Evolutionary conservation across 35 echinoderm and acorn worm genomes (phyloP).

Genomic region (Apostichopus californicus): DNA sequence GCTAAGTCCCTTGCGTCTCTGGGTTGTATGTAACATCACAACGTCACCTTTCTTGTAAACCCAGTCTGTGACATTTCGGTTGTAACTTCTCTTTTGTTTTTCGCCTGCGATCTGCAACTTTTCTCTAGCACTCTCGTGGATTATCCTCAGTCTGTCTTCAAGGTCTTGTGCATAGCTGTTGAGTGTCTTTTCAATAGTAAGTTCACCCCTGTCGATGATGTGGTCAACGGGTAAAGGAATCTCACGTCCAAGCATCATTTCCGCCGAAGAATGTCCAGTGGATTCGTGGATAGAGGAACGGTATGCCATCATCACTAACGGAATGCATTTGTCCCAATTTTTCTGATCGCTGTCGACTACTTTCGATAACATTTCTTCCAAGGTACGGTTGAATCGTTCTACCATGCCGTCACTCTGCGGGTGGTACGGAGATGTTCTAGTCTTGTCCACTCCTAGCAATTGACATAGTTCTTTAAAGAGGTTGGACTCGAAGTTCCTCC

Average conservation of each 20-base stretch:
- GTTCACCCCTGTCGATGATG: not conserved
- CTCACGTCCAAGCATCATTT: slow-evolving; percentile 60
- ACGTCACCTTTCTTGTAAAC: not conserved
- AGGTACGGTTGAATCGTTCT: slow-evolving; percentile 44
- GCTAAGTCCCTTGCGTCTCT: no score
- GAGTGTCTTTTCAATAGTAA: not conserved
- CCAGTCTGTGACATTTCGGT: not conserved
- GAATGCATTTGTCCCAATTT: slow-evolving; percentile 59
- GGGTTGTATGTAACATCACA: not conserved
- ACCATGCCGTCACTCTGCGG: slow-evolving; percentile 44
- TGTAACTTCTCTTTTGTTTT: not conserved
- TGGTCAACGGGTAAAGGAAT: not conserved
- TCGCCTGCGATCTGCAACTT: not conserved
- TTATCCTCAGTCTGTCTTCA: not conserved
- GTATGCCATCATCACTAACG: slow-evolving; percentile 43
- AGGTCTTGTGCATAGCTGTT: not conserved
- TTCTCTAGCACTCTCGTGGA: not conserved
- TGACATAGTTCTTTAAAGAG: not conserved
- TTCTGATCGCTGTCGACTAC: not conserved
- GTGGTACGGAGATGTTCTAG: slow-evolving; percentile 31
- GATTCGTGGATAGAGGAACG: slow-evolving; percentile 47
- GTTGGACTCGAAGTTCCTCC: slow-evolving; percentile 53
- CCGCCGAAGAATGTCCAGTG: slow-evolving; percentile 25
- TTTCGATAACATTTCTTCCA: slow-evolving; percentile 16
- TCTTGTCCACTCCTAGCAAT: slow-evolving; percentile 55